A percentile compares a stretch with the other conserved stretches of the same genome.
Conservation (phyloP, 2,113 vertebrate genomes). For the Catharus bicknelli region DNA sequence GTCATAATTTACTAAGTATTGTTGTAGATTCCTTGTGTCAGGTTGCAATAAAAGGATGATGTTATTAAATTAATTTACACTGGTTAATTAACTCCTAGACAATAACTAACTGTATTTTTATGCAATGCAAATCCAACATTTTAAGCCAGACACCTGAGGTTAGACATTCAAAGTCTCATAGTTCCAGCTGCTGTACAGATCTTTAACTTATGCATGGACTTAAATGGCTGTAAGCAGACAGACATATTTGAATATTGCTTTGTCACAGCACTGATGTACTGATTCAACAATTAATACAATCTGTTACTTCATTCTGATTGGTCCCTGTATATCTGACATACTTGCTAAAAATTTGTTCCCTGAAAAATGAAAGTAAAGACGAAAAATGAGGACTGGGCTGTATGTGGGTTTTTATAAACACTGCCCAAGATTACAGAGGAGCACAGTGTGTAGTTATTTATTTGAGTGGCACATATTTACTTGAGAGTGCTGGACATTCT, state of each 20-base stretch:
- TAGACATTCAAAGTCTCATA: neutral
- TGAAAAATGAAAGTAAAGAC: neutral
- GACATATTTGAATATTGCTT: neutral
- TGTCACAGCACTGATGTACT: neutral
- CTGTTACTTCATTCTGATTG: neutral
- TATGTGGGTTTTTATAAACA: neutral
- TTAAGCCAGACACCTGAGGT: neutral
- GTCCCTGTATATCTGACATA: neutral
- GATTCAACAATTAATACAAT: neutral
- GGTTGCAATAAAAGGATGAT: constrained; percentile 21
- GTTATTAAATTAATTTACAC: constrained; percentile 27
- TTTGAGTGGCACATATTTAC: constrained; percentile 11
- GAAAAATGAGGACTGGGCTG: neutral
- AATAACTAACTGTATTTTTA: neutral
- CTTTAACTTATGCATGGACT: neutral
- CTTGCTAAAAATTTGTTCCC: neutral
- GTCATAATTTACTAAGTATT: constrained; percentile 42
- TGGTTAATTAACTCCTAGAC: constrained; percentile 26
- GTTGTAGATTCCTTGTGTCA: constrained; percentile 16
- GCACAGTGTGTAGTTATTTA: neutral
- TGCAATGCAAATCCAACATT: neutral
- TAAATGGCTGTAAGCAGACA: neutral
- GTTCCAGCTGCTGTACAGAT: neutral
- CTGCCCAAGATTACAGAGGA: neutral
- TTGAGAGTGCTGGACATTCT: neutral